Percentiles rank a stretch among this genome's conserved stretches.
Conservation (phyloP, 2,888 invertebrate species). For the Epirrhoe alternata region DNA sequence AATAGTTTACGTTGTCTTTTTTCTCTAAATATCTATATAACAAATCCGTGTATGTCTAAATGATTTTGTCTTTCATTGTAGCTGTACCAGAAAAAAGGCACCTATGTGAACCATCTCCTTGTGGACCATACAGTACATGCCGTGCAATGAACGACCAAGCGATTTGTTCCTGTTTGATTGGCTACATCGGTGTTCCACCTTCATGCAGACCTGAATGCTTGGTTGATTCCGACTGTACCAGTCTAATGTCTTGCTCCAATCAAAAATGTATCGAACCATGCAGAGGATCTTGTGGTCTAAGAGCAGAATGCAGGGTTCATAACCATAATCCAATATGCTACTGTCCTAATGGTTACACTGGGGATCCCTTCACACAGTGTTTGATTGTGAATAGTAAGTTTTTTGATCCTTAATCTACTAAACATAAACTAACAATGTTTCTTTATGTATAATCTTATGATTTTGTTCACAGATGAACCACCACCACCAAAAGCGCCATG, state of each 20-base stretch:
- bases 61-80: slow-evolving; percentile 44
- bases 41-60: slow-evolving; percentile 1
- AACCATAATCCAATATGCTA: slow-evolving; percentile 95
- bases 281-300: slow-evolving; percentile 91
- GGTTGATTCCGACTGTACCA: slow-evolving; percentile 91
- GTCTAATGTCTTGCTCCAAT: slow-evolving; percentile 90
- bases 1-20: too few relatives aligned
- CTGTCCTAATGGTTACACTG: slow-evolving; percentile 89
- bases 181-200: slow-evolving; percentile 90
- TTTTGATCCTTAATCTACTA: background rate
- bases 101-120: slow-evolving; percentile 90
- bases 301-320: slow-evolving; percentile 91
- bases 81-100: slow-evolving; percentile 61
- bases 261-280: slow-evolving; percentile 93
- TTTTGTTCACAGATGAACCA: slow-evolving; percentile 55
- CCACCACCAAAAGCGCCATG: slow-evolving; percentile 81
- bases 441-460: background rate
- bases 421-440: background rate
- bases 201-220: slow-evolving; percentile 94
- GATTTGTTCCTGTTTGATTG: slow-evolving; percentile 90
- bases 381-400: slow-evolving; percentile 60
- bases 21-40: background rate
- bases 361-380: slow-evolving; percentile 92
- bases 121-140: slow-evolving; percentile 92
- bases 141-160: slow-evolving; percentile 83